Base-by-base conservation (phyloP, 2,113 vertebrate species). In the Alexandromys fortis region DNA sequence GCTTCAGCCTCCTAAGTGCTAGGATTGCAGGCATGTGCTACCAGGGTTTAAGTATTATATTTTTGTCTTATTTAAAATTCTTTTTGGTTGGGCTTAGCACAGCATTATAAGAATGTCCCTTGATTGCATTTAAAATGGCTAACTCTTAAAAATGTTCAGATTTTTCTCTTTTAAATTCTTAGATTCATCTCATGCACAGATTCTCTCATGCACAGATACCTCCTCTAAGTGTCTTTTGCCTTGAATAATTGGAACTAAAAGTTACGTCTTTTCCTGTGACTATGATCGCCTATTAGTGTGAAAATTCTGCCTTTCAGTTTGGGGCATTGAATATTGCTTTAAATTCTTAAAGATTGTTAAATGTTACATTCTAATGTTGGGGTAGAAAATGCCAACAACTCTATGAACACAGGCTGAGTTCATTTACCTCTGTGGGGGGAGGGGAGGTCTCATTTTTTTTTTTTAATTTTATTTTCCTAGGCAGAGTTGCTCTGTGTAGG, bases 201-300 rank as follows among this genome's bases (percentile, higher is more conserved):
- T 96, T 90, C 30, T 89, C 92, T 97, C 65, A 49, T 47, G 10
- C 4, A 58, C 2, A 77, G 21, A 16, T 87, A 38, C 0, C 3
- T 26, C 5, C 28, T 68, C 2, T 78, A 75, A 70, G 86, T 92
- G 58, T 58, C n/a, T 96, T 86, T 95, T 94, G 45, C 42, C 61
- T 94, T 93, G 22, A 47, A 85, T 78, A 89, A 76, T 83, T 96
- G 47, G 78, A 8, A 86, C 89, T 35, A 52, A 95, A 97, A 78
- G 61, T 70, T 75, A 28, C 1, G 70, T 17, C n/a, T 21, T 95
- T 91, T 91, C 10, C 49, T 75, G 1, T 86, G 58, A 89, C 45
- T 65, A 0, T 83, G 47, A 70, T 90, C 30, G 79, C 10, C 19
- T 86, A 4, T 94, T 90, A 81, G 16, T 88, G 22, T 82, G 89